Base-by-base conservation (phyloP, 2,113 vertebrate species). In the zebrafish (Danio rerio) region DNA sequence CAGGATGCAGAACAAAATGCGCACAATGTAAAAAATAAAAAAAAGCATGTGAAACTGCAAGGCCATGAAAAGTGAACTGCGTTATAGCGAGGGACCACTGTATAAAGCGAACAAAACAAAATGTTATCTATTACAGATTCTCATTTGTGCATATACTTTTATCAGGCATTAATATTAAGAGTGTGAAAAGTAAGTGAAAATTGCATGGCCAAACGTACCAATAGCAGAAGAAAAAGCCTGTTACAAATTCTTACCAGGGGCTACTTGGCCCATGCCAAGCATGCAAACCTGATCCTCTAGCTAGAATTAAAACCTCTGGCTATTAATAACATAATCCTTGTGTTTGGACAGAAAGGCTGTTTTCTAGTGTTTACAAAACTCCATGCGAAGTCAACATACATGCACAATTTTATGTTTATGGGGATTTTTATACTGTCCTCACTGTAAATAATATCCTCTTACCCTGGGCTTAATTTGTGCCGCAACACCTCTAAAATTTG, bases 301-400 rank as follows among this genome's bases (percentile, higher is more conserved):
- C 11, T 74, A 18, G n/a, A 42, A n/a, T 20, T 59, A 42, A 72
- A 73, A 73, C 45, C 45, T 73, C 12, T 11, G 15, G 4, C 21
- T 73, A 72, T 56, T 16, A 85, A 40, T 18, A 40, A 47, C 13
- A 15, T 55, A 52, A 81, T 81, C 21, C 55, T 40, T 78, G 50
- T 20, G 9, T 71, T 13, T 50, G 58, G 31, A 13, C 9, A 40
- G 49, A 75, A 49, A 69, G 65, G 45, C 2, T 47, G 16, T 31
- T 31, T 56, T 43, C 3, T 16, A 58, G 16, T 59, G 72, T 56
- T 52, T 4, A 40, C 58, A 10, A 16, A 45, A 9, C 55, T 75
- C 55, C 73, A n/a, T 12, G 31, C 52, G 20, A 0, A 0, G 2
- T 42, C 56, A 43, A 13, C 31, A 47, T 13, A 74, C 40, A 21